phyloP scores from a whole-genome alignment of 2,113 vertebrate genomes.

The Chlorocebus sabaeus region DNA sequence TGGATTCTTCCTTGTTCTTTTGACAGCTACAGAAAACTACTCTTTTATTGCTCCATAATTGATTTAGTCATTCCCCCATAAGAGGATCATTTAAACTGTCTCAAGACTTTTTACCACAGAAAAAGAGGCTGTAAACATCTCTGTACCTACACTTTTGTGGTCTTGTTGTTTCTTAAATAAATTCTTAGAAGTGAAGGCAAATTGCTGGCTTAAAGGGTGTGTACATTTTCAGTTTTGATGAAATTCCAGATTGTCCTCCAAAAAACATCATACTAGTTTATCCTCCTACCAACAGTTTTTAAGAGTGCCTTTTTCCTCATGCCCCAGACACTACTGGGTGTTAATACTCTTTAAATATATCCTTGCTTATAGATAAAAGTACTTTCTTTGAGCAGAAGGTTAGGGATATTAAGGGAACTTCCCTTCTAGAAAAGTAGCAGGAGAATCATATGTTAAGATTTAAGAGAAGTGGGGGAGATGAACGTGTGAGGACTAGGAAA shows the following conservation, averaged over 20 bases:
- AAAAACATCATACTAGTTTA: background rate
- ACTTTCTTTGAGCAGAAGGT: background rate
- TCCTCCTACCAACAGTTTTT: background rate
- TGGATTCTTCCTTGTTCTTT: background rate
- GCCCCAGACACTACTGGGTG: background rate
- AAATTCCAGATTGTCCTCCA: background rate
- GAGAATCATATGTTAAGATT: background rate
- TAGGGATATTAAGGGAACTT: background rate
- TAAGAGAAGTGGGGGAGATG: background rate
- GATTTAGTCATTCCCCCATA: background rate
- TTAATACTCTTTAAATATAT: background rate
- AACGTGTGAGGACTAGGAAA: background rate
- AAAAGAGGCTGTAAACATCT: constrained; percentile 13
- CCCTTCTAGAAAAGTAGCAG: background rate
- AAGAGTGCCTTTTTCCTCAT: background rate
- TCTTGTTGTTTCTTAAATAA: constrained; percentile 29
- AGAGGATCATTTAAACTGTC: background rate
- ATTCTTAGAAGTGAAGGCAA: constrained; percentile 39
- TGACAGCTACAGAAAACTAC: background rate
- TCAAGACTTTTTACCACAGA: background rate
- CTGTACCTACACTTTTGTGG: background rate
- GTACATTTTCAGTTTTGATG: constrained; percentile 61
- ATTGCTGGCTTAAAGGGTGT: constrained; percentile 35
- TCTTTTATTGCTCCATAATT: background rate
- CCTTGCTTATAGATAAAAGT: background rate